Conservation (phyloP, 2,888 invertebrate species). For the Chesias legatella region DNA sequence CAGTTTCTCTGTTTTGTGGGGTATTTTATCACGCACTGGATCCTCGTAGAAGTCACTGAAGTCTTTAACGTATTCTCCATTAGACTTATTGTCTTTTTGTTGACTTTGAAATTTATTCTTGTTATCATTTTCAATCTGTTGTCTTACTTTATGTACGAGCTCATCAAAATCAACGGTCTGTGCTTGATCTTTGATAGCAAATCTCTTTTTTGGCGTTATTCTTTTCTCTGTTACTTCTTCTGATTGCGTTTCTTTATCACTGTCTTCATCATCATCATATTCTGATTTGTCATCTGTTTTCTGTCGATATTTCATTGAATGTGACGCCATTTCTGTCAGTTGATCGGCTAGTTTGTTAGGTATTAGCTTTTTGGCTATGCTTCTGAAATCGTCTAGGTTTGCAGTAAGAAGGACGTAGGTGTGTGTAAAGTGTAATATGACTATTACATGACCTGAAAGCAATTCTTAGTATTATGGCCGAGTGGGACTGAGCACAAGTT, state of each 20-base stretch:
- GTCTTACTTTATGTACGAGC: conserved; percentile 40
- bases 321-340: conserved; percentile 33
- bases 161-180: conserved; percentile 35
- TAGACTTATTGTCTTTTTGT: background rate
- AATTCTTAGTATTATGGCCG: too few relatives aligned
- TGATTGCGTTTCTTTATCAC: background rate
- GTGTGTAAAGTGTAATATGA: conserved; percentile 4
- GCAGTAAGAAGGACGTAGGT: conserved; percentile 41
- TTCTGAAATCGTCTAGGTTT: conserved; percentile 45
- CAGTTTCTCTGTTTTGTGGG: too few relatives aligned
- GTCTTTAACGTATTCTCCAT: background rate
- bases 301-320: conserved; percentile 8
- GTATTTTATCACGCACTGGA: too few relatives aligned
- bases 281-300: conserved; percentile 5
- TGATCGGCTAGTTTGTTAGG: conserved; percentile 38
- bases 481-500: too few relatives aligned
- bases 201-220: conserved; percentile 10
- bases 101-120: conserved; percentile 1
- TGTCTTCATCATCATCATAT: background rate
- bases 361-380: conserved; percentile 41
- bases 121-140: conserved; percentile 33
- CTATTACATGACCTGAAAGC: conserved; percentile 14
- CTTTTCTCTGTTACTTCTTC: background rate
- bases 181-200: conserved; percentile 12
- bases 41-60: too few relatives aligned